Evolutionary conservation across 2,113 vertebrate genomes (phyloP), one percentile per base, ranked within the genome.

Genomic region (Lagopus leucura): DNA sequence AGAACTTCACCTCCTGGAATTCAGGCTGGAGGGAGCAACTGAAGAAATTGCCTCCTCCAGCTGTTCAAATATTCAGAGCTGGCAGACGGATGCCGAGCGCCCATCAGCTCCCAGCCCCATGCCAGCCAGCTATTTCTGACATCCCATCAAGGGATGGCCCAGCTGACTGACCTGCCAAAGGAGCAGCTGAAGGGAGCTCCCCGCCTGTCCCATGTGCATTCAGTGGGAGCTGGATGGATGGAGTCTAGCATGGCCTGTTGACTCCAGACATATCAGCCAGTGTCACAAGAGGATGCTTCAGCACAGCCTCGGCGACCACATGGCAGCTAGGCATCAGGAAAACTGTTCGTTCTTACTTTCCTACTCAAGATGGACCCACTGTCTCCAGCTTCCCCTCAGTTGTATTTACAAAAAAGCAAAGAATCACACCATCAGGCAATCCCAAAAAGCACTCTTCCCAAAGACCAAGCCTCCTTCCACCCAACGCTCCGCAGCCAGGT

Each of bases 31-130:
- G 63, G 64, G 27, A 94, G 63, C 27, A 80, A 89, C 58, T 54
- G 75, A 86, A 69, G 88, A 88, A 80, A 88, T 73, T 61, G 48
- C 64, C 78, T 94, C 63, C 69, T 90, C 75, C 86, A 93, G 88
- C 82, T 93, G 88, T 74, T 93, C 82, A 83, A 83, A 83, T 77
- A 92, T 24, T 54, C 3, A 0, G 55, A 80, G 55, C 72, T 83
- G 65, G 60, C 43, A 74, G 69, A 91, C 2, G 7, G 6, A 86
- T 25, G 75, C 86, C 45, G 45, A 67, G 38, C 16, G 2, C 38
- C 66, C 45, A 6, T 0, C 1, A 0, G 57, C 25, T 88, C 67
- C 79, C 80, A 90, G 34, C 14, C 21, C 76, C 25, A 7, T 0
- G 0, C 42, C 63, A 82, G 43, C 4, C 0, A 0, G 78, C 58